Evolutionary conservation across 2,113 vertebrate species (phyloP), one percentile per base, ranked within the genome.

Genomic region (Hiodon alosoides): DNA sequence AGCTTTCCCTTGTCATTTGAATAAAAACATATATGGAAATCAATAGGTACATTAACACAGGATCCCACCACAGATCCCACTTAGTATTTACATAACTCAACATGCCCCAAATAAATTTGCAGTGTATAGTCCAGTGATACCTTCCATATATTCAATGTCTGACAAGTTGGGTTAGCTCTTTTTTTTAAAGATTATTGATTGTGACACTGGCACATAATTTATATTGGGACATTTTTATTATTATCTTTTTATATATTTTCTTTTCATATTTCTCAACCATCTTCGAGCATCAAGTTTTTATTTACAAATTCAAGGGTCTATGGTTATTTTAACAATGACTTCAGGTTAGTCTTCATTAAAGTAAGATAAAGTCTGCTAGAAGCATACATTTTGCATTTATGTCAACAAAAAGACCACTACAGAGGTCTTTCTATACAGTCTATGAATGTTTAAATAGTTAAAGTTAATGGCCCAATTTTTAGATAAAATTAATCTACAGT

Each of bases 381-480:
- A 80, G 79, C 69, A 73, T 82, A 82, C 86, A 85, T 89, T 87
- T 89, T 87, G 86, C 50, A 81, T 83, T 87, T 87, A 86, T 84
- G 79, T 90, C 87, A 87, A 78, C 77, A 84, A 76, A 85, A 89
- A 79, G 62, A 79, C 76, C 71, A 80, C 73, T 83, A 66, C 70
- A 64, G 82, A 87, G 82, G 83, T 74, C 72, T 80, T 79, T 76
- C 70, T 72, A 80, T 83, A 78, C 58, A 86, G 85, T 88, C 79
- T 88, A 84, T 84, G 67, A 76, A 54, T 47, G 75, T 76, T 85
- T 86, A 82, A 86, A 81, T 84, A 83, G 79, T 79, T 31, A 31
- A 31, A 31, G 31, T 31, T 31, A 31, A 31, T 31, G 31, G 31
- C 31, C 31, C 31, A 31, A 31, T 31, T 31, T 31, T 31, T 31